Evolutionary conservation across 1,140 invertebrate species (phyloP), one percentile per base, ranked within the genome.

Genomic region (Pomacea maculata): DNA sequence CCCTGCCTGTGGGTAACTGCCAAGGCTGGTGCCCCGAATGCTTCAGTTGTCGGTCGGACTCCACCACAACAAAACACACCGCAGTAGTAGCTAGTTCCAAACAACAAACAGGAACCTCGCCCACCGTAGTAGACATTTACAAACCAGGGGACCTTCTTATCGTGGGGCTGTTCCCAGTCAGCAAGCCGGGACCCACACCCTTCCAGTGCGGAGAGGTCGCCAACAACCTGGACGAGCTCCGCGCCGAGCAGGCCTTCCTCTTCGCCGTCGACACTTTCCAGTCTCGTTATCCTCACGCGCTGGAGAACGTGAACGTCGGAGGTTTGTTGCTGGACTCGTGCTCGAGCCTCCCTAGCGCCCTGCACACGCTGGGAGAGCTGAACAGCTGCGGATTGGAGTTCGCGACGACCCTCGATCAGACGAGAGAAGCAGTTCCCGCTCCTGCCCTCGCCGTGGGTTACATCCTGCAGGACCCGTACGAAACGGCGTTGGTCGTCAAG

Each of bases 131-230:
- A 52, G 70, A 15, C 70, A 78, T 70, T 45, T 85, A 83, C 75
- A 76, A 83, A 6, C 83, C 84, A 57, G 95, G 95, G 5, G 94
- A 96, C 85, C 93, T 96, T 61, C 93, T 95, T 15, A 86, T 96
- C 0, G 95, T 95, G 0, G 95, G 95, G 0, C 86, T 96, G 5
- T 95, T 96, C 89, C 95, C 95, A 2, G 93, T 96, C 6, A 95
- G 95, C 86, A 93, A 93, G 90, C 87, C 91, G 86, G 85, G 89
- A 55, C n/a, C 82, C 70, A 63, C 86, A 77, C 68, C 85, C 12
- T 79, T 84, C 70, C 78, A 65, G 12, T 95, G 95, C 87, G 94
- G 94, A 0, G 91, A 92, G 0, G 93, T 94, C 85, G 93, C 94
- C 68, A 93, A 94, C 14, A 71, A 75, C 82, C 93, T 94, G 14